Conservation (phyloP, 2,797 vertebrate genomes). For the Danio aesculapii region DNA sequence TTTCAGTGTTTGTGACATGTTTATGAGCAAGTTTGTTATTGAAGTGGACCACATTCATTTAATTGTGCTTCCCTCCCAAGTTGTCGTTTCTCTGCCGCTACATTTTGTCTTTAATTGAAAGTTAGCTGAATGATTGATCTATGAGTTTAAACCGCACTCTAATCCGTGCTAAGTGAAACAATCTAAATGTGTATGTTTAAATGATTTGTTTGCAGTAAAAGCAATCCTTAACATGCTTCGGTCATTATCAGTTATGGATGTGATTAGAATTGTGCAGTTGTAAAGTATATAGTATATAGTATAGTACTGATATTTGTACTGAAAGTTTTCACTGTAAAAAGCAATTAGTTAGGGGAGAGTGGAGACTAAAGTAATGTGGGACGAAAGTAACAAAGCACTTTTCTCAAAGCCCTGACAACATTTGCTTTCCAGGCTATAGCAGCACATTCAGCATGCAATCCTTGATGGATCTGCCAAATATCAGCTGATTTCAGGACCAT, state of each 20-base stretch:
- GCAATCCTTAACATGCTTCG: neutral
- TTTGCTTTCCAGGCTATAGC: too few relatives aligned
- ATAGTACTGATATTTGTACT: too few relatives aligned
- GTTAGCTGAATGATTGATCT: neutral
- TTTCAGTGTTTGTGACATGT: slow-evolving; percentile 15
- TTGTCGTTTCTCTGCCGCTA: neutral
- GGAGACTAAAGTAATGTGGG: too few relatives aligned
- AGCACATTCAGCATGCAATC: too few relatives aligned
- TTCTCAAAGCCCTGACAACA: too few relatives aligned
- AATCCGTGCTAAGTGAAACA: neutral
- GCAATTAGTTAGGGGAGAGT: too few relatives aligned
- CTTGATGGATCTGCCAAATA: too few relatives aligned
- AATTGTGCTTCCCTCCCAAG: neutral
- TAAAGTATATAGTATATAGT: too few relatives aligned
- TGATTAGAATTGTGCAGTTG: neutral
- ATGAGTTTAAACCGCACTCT: neutral
- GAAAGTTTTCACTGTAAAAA: too few relatives aligned
- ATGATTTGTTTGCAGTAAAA: neutral
- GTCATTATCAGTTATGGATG: neutral
- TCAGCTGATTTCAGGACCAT: too few relatives aligned
- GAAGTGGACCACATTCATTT: neutral
- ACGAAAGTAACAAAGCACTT: too few relatives aligned
- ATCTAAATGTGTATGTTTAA: neutral
- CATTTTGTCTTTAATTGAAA: neutral
- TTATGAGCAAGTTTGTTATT: slow-evolving; percentile 14